Base-by-base conservation (phyloP, 1,140 invertebrate species). In the Drosophila kurseongensis region DNA sequence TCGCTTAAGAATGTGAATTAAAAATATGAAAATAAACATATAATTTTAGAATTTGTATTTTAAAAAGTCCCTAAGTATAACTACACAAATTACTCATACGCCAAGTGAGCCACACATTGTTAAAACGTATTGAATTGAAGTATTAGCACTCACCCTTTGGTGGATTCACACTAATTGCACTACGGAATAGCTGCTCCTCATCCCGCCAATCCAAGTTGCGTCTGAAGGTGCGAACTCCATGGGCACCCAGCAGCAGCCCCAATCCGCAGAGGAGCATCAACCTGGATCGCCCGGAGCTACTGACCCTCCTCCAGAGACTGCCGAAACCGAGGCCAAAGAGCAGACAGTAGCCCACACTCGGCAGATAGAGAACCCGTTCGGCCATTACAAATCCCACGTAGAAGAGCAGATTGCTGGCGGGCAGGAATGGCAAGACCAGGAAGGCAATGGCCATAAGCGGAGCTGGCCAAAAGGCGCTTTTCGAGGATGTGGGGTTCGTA, bases 311-410 rank as follows among this genome's bases (percentile, higher is more conserved):
- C 74, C 78, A 81, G 18, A 85, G 94, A 93, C 63, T 94, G 94
- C 14, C 95, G 96, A 63, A 97, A 13, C 97, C 97, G 76, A 97
- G 97, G 9, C 97, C 97, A 4, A 99, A 94, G 0, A 99, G 93
- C 92, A 99, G 95, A 91, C 98, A 99, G 93, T 98, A 99, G 27
- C 98, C 98, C 96, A 99, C 98, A 6, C 98, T 99, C 5, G 98
- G 98, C 93, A 98, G 96, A 93, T 99, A 99, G 0, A 99, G 94
- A 18, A 99, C 96, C 88, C 98, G 93, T 93, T 99, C 98, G 12
- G 98, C 98, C 9, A 99, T 96, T 18, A 99, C 98, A 92, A 99
- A 99, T 7, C 98, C 98, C 58, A 99, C 98, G 90, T 98, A 98
- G 93, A 99, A 98, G 91, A 99, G 95, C 65, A 96, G 92, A 94